Conservation (phyloP, 2,113 vertebrate genomes). For the Hiodon tergisus region DNA sequence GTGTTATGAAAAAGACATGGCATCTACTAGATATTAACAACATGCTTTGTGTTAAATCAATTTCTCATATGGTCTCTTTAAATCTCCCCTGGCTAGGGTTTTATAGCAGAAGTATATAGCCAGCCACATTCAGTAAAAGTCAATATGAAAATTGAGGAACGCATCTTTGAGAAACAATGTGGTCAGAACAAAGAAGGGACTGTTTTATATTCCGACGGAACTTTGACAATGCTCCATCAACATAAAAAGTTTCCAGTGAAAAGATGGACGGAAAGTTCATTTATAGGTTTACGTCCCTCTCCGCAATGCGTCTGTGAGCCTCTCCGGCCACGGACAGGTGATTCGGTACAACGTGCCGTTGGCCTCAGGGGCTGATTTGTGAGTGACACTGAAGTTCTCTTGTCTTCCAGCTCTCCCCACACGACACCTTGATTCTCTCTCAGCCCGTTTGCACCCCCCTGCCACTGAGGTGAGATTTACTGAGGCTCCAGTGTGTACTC, state of each 20-base stretch:
- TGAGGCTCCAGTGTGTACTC: too few relatives aligned
- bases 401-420: slow-evolving; percentile 76
- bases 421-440: slow-evolving; percentile 88
- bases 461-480: slow-evolving; percentile 79
- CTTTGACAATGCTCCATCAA: too few relatives aligned
- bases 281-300: too few relatives aligned
- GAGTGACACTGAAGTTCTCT: slow-evolving; percentile 6
- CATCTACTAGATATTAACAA: neutral
- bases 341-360: neutral
- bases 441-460: slow-evolving; percentile 94
- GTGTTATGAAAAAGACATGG: too few relatives aligned
- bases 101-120: neutral
- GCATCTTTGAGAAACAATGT: too few relatives aligned
- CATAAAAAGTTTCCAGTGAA: too few relatives aligned
- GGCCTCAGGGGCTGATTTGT: neutral
- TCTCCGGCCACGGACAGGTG: too few relatives aligned
- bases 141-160: too few relatives aligned
- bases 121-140: neutral
- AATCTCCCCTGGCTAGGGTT: neutral
- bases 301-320: too few relatives aligned
- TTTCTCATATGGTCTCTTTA: neutral
- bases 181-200: too few relatives aligned
- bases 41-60: neutral
- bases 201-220: too few relatives aligned
- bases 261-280: too few relatives aligned